Evolutionary conservation across 2,113 vertebrate species (phyloP).

Genomic region (Oryzias melastigma): DNA sequence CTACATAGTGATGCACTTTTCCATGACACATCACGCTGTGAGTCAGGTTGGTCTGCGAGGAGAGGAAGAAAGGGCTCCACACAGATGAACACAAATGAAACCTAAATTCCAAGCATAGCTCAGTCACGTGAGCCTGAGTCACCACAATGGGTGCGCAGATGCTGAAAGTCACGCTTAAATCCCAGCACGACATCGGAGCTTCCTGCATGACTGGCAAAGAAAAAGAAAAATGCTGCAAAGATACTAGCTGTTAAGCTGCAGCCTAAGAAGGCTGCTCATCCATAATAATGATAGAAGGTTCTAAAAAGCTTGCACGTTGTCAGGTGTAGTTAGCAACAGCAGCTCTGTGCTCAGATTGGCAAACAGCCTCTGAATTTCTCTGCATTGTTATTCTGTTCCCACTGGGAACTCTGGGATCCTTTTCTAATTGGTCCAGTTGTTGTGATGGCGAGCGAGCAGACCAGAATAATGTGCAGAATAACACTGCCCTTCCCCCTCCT

Average conservation of each 20-base stretch:
- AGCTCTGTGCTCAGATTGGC: background rate
- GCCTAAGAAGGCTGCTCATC: slow-evolving; percentile 11
- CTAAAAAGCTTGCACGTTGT: background rate
- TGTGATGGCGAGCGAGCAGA: background rate
- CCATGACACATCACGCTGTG: slow-evolving; percentile 28
- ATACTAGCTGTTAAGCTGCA: slow-evolving; percentile 7
- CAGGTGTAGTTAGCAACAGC: background rate
- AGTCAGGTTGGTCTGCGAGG: slow-evolving; percentile 32
- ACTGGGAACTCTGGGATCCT: background rate
- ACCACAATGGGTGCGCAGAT: slow-evolving; percentile 33
- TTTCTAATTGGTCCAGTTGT: slow-evolving; percentile 10
- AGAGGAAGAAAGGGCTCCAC: slow-evolving; percentile 27
- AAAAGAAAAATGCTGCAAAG: slow-evolving; percentile 7
- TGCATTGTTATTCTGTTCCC: background rate
- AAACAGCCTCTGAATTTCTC: background rate
- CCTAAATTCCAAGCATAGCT: slow-evolving; percentile 56
- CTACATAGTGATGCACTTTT: slow-evolving; percentile 15
- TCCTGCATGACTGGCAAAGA: slow-evolving; percentile 6
- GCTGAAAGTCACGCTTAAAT: slow-evolving; percentile 42
- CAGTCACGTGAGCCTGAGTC: slow-evolving; percentile 42
- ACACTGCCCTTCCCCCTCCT: no score
- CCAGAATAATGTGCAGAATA: background rate
- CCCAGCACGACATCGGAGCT: slow-evolving; percentile 32
- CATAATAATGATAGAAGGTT: background rate
- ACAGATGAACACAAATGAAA: slow-evolving; percentile 45